Percentiles rank a stretch among this genome's conserved stretches.
Evolutionary conservation across 2,797 vertebrate genomes (phyloP).

Genomic region (Danio kyathit): DNA sequence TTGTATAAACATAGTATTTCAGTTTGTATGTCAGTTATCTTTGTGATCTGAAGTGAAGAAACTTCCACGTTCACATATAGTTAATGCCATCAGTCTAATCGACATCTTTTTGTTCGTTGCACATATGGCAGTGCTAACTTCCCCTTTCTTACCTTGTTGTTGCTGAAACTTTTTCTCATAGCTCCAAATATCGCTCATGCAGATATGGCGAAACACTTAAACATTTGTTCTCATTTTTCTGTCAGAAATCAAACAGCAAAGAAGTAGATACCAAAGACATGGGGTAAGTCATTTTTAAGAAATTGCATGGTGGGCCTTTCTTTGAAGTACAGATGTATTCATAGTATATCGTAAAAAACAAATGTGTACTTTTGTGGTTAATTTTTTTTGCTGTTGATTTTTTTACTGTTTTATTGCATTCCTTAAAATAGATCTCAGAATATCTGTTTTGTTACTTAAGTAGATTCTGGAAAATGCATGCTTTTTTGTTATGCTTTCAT

Average conservation of each 20-base stretch:
- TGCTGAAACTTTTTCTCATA: not conserved
- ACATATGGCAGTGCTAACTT: conserved; percentile 20
- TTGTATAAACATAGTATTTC: not conserved
- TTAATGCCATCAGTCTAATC: not conserved
- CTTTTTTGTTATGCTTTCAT: not conserved
- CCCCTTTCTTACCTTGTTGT: conserved; percentile 16
- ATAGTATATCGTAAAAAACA: not conserved
- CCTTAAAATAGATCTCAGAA: not conserved
- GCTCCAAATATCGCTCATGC: not conserved
- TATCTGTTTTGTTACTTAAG: not conserved
- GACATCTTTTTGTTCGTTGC: not conserved
- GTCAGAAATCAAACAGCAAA: conserved; percentile 66
- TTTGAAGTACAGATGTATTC: not conserved
- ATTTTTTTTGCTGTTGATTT: not conserved
- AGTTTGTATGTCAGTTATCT: not conserved
- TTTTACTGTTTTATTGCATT: not conserved
- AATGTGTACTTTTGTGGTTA: not conserved
- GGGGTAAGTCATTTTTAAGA: conserved; percentile 67
- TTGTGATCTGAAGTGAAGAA: not conserved
- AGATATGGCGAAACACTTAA: not conserved
- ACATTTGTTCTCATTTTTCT: conserved; percentile 22
- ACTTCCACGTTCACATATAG: not conserved
- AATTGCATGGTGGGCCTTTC: not conserved
- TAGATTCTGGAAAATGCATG: not conserved
- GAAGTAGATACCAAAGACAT: conserved; percentile 64